A percentile compares a stretch with the other conserved stretches of the same genome.
Conservation (phyloP, 1,140 invertebrate species). For the Zaprionus africanus region DNA sequence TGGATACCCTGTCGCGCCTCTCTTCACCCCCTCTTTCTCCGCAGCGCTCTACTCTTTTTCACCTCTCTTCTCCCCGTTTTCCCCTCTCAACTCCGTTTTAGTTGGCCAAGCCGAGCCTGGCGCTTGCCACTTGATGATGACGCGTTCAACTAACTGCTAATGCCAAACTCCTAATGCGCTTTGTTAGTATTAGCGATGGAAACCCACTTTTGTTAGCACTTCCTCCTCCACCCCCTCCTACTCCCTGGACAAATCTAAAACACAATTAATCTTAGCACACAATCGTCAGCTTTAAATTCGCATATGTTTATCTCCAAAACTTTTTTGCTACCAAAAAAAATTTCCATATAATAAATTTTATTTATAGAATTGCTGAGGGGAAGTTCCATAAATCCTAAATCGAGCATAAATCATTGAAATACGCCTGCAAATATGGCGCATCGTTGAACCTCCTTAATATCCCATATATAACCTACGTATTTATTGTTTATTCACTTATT, state of each 20-base stretch:
- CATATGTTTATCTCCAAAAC: not conserved
- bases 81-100: not conserved
- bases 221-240: not conserved
- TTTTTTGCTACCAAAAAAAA: not conserved
- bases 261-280: not conserved
- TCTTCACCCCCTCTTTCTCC: not conserved
- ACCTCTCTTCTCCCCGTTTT: not conserved
- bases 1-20: not conserved
- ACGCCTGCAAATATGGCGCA: not conserved
- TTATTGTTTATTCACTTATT: conserved; percentile 2
- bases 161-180: conserved; percentile 10
- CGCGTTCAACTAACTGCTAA: conserved; percentile 12
- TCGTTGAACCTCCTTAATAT: not conserved
- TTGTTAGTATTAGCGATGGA: not conserved
- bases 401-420: not conserved
- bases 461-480: not conserved
- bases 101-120: not conserved
- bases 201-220: not conserved
- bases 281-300: conserved; percentile 1
- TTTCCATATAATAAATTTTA: not conserved
- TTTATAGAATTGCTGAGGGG: not conserved
- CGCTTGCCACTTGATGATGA: conserved; percentile 8
- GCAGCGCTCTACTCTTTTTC: not conserved
- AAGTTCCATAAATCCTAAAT: not conserved
- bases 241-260: not conserved